Evolutionary conservation across 2,888 invertebrate species (phyloP), one percentile per base, ranked within the genome.

Genomic region (Tenthredo notha): DNA sequence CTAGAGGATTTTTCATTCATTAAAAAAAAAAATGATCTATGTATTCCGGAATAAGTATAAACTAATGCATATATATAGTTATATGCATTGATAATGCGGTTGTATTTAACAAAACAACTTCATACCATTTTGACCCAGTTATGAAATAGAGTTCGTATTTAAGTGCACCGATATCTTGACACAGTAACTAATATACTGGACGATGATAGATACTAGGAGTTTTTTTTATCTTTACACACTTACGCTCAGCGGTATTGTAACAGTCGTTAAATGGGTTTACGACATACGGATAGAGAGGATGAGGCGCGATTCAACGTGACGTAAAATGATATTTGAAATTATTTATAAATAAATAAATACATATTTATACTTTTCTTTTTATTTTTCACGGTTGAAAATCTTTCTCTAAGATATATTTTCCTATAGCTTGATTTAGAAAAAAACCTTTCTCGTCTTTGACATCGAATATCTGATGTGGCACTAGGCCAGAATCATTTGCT

Each of bases 81-180:
- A n/a, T 29, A 29, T 29, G 29, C 4, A n/a, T 43, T 10, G 72
- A 18, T 37, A 18, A 70, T 7, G 37, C 15, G n/a, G 47, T 2
- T n/a, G 18, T 47, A 1, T 75, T 47, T 25, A 47, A 75, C 15
- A 25, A 25, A 47, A 40, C 37, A 25, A 47, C 37, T 21, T 5
- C 21, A 7, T 7, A 33, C 4, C 4, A 37, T 0, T 18, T 12
- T 61, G 80, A 80, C 80, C 80, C 80, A 61, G 80, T 61, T 80
- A 80, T 80, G 80, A 21, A 21, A 61, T 25, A 10, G 12, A 80
- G 40, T 40, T 37, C 80, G 40, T 80, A 58, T 80, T 37, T 21
- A 61, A 80, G 80, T 61, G 80, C 80, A 80, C 29, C 80, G 80
- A 80, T 80, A 80, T 80, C 80, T 80, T 61, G 80, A 80, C 80